Base-by-base conservation (phyloP, 2,113 vertebrate genomes). In the Osmerus mordax region DNA sequence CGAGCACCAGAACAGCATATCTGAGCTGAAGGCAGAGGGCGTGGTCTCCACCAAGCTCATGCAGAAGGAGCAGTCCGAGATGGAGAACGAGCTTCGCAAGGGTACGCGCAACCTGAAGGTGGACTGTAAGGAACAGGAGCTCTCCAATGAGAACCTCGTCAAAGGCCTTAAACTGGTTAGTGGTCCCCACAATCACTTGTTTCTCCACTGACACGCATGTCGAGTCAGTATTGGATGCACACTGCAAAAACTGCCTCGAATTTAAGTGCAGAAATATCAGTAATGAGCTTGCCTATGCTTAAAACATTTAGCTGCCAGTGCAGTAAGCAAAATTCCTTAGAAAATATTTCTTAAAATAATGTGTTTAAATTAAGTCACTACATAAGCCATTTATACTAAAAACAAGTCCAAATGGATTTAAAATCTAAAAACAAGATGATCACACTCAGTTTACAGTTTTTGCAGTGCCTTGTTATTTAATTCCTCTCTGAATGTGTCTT, bases 1-100 rank as follows among this genome's bases (percentile, higher is more conserved):
- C 0, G 96, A 99, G 82, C 95, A 99, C 56, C 95, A 97, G 88
- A 96, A 95, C 77, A 95, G 84, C 41, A 82, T 95, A 9, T 90
- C 91, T 0, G 96, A 98, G 82, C 72, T 95, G 85, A 95, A 93
- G 80, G 87, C 84, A 0, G 92, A 95, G 52, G 83, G 86, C 19
- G 73, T 91, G 0, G 81, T 92, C 2, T 81, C 87, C 19, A 73
- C 87, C 82, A 94, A 89, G 67, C 75, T 82, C 68, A 83, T 91
- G 2, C 92, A 96, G 79, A 91, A 91, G 58, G 91, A 95, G 47
- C 94, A 97, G 58, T 75, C 84, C 41, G 61, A 77, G 0, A 79
- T 95, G 80, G 95, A 98, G 83, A 77, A 55, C 0, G 74, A 84
- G 3, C 66, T 97, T 75, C 81, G 68, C 2, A 89, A 91, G 25